Conservation (phyloP, 2,888 invertebrate genomes). For the Luffia ferchaultella region DNA sequence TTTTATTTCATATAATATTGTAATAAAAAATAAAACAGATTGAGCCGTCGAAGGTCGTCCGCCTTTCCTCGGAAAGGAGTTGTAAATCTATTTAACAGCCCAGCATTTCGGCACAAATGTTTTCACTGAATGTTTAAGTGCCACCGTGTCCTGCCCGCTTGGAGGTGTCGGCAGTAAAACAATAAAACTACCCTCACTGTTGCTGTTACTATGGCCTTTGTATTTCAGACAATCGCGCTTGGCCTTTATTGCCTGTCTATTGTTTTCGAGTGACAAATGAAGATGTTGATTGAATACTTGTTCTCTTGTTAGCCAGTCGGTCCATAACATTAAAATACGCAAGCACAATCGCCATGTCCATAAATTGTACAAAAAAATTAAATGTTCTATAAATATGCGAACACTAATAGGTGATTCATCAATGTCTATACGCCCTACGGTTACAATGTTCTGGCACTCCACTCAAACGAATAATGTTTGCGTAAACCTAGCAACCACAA, state of each 20-base stretch:
- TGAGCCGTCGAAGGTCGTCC: not conserved
- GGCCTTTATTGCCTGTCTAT: constrained; percentile 31
- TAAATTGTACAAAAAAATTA: too few relatives aligned
- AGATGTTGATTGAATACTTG: constrained; percentile 30
- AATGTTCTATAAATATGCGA: too few relatives aligned
- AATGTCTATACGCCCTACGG: too few relatives aligned
- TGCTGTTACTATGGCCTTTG: constrained; percentile 12
- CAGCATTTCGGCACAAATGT: constrained; percentile 32
- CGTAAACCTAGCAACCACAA: too few relatives aligned
- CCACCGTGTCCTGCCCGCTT: constrained; percentile 13
- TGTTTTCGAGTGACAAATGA: constrained; percentile 54
- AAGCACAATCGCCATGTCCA: too few relatives aligned
- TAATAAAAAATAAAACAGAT: too few relatives aligned
- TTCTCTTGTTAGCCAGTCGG: constrained; percentile 3
- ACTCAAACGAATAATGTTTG: too few relatives aligned
- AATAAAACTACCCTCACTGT: constrained; percentile 43
- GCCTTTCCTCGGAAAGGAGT: constrained; percentile 40
- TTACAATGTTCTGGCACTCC: too few relatives aligned
- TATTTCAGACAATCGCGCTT: not conserved
- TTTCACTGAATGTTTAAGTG: constrained; percentile 42
- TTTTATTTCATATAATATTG: too few relatives aligned
- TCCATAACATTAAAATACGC: not conserved
- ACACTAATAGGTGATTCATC: too few relatives aligned
- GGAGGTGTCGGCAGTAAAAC: constrained; percentile 35
- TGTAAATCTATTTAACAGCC: constrained; percentile 61